A percentile compares a stretch with the other conserved stretches of the same genome.
phyloP scores from a whole-genome alignment of 1,140 invertebrate genomes.

The Drosophila malerkotliana region DNA sequence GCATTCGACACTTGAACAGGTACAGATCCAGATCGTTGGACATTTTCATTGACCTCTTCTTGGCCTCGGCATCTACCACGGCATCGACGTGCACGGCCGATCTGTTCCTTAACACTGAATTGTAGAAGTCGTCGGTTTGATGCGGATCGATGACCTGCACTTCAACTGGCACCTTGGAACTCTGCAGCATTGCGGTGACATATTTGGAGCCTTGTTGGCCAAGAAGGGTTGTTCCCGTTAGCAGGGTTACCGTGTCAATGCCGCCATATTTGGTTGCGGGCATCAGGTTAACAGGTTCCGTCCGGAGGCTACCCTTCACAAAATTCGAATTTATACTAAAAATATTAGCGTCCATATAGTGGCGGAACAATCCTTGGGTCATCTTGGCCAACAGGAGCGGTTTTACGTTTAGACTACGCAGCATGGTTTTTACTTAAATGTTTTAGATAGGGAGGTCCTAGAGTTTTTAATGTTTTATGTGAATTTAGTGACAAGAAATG shows the following conservation, averaged over 20 bases:
- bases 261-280: constrained; percentile 64
- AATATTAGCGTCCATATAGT: background rate
- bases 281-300: constrained; percentile 24
- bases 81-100: constrained; percentile 67
- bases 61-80: constrained; percentile 44
- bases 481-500: background rate
- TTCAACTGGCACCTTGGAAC: constrained; percentile 60
- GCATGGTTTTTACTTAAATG: background rate
- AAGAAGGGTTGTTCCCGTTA: constrained; percentile 57
- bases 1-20: constrained; percentile 52
- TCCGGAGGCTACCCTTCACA: constrained; percentile 39
- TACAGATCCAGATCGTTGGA: constrained; percentile 67
- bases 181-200: constrained; percentile 52
- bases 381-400: background rate
- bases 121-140: constrained; percentile 54
- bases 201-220: constrained; percentile 64
- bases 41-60: constrained; percentile 50
- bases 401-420: background rate
- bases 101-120: constrained; percentile 65
- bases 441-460: background rate
- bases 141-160: constrained; percentile 46
- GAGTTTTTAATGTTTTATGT: background rate
- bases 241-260: constrained; percentile 52
- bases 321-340: background rate
- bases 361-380: background rate